Evolutionary conservation across 53 echinoderm and acorn worm genomes (phyloP).

Genomic region (Zoroaster sp.): DNA sequence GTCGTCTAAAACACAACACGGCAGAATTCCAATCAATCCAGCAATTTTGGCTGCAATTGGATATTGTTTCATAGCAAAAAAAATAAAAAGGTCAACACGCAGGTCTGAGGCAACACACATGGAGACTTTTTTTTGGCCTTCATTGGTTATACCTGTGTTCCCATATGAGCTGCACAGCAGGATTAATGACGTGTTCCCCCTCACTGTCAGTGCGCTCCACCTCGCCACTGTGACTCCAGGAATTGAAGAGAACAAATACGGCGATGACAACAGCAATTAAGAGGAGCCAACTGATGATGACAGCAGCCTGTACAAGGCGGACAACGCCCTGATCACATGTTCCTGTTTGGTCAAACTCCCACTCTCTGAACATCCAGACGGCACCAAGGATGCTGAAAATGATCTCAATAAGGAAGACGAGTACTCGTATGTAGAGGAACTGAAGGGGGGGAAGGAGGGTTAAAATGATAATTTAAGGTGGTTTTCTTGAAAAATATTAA

Average conservation of each 20-base stretch:
- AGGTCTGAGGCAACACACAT: too few relatives aligned
- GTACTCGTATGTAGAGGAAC: conserved; percentile 80
- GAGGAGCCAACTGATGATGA: conserved; percentile 76
- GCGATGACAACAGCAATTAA: conserved; percentile 48
- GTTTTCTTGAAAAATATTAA: too few relatives aligned
- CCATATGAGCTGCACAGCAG: conserved; percentile 49
- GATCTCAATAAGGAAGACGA: conserved; percentile 85
- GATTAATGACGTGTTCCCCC: neutral
- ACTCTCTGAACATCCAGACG: conserved; percentile 69
- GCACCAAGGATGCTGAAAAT: conserved; percentile 81
- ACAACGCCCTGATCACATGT: conserved; percentile 30
- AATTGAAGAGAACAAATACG: conserved; percentile 65
- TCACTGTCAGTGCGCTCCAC: conserved; percentile 26
- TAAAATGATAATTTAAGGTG: too few relatives aligned
- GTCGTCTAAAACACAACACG: too few relatives aligned
- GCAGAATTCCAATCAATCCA: too few relatives aligned
- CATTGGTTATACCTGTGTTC: conserved; percentile 75
- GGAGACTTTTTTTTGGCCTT: too few relatives aligned
- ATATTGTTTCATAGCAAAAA: too few relatives aligned
- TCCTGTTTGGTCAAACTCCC: conserved; percentile 25
- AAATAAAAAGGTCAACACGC: too few relatives aligned
- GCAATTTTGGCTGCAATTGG: too few relatives aligned
- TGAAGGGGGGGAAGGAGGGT: neutral
- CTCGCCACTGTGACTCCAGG: conserved; percentile 33
- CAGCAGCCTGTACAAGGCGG: conserved; percentile 56